Evolutionary conservation across 2,113 vertebrate species (phyloP), one percentile per base, ranked within the genome.

Genomic region (Centropus bengalensis): DNA sequence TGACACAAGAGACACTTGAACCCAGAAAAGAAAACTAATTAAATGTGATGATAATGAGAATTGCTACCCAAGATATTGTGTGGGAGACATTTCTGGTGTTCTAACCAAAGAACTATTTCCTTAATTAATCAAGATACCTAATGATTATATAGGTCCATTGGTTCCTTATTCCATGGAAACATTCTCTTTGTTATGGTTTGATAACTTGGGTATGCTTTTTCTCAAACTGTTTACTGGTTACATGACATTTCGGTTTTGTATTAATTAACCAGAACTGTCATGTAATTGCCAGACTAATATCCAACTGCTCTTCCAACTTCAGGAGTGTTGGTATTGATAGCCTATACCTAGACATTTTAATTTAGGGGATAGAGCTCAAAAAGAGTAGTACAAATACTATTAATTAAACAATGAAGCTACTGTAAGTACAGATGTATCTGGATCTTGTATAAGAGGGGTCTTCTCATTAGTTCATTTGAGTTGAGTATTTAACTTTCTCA

Each of bases 91-190:
- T 66, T 71, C 19, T 56, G 20, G 3, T 44, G 5, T 85, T 75
- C 26, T 54, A 77, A 19, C 23, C 24, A 77, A n/a, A 90, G 4
- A 80, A 74, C 15, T 44, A 3, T 45, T 55, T 38, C n/a, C 21
- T 32, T 33, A 3, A 17, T 77, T 86, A 51, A 24, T 49, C 6
- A 42, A 59, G 36, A 20, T 33, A 55, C 8, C 6, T 33, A 18
- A 12, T 30, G 8, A 26, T 45, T 82, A 68, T 63, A 36, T 14
- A 66, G 10, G 36, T 66, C 20, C 71, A 63, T 30, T 23, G 20
- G 20, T 75, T 49, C 5, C 27, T 59, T 5, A 6, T 44, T 8
- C 13, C 26, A 12, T 0, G 2, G 38, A 27, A 47, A 1, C 6
- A 1, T 16, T 11, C 13, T 60, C 22, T 78, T 60, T 51, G 4